phyloP scores from a whole-genome alignment of 2,113 vertebrate genomes.

The Heterochromis multidens region DNA sequence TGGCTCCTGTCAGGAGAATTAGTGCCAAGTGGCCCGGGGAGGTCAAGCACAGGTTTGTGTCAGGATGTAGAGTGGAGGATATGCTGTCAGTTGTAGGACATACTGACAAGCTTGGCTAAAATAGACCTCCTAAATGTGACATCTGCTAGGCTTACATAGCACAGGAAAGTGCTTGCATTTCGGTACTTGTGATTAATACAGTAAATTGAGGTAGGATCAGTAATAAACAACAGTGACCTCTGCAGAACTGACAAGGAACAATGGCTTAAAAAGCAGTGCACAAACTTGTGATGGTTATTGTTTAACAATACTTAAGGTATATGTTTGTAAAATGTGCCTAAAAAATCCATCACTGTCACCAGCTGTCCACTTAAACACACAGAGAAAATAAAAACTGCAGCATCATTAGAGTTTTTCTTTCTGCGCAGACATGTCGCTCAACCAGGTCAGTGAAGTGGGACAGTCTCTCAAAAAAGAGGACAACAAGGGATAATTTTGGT shows the following conservation, averaged over 20 bases:
- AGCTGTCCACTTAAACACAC: neutral
- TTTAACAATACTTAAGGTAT: neutral
- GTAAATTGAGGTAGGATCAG: neutral
- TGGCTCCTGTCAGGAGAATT: neutral
- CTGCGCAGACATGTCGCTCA: conserved; percentile 35
- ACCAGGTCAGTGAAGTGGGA: conserved; percentile 70
- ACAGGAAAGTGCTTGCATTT: neutral
- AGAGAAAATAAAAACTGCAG: conserved; percentile 31
- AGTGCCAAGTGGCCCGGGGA: neutral
- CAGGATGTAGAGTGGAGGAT: neutral
- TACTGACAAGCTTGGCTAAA: neutral
- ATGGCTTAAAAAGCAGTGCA: neutral
- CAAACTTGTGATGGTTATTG: neutral
- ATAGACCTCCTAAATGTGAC: neutral
- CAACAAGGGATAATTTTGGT: conserved; percentile 52
- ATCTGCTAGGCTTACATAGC: neutral
- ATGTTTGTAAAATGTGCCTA: neutral
- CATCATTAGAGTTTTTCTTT: conserved; percentile 38
- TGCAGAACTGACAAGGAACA: neutral
- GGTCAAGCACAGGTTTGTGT: conserved; percentile 1
- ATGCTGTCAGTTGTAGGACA: neutral
- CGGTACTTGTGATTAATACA: neutral
- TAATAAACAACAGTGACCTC: neutral
- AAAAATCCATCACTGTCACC: neutral
- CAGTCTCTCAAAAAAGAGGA: conserved; percentile 53